Evolutionary conservation across 2,888 invertebrate genomes (phyloP).

Genomic region (Xiphydria camelus): DNA sequence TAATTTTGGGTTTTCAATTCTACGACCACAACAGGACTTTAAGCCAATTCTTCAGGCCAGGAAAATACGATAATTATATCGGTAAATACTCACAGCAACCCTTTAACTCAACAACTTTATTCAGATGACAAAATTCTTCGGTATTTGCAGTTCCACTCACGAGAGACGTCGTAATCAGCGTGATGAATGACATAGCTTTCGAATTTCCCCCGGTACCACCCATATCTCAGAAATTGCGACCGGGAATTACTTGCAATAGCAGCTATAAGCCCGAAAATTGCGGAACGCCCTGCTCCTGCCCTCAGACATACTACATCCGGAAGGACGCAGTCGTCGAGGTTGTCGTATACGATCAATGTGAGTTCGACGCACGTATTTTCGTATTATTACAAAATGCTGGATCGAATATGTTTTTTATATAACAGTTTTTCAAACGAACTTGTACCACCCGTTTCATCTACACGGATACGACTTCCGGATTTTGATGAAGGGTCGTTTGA

Average conservation of each 20-base stretch:
- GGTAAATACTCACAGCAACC: too few species aligned
- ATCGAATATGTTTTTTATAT: conserved; percentile 3
- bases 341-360: conserved; percentile 83
- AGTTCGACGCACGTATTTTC: conserved; percentile 24
- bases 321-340: conserved; percentile 83
- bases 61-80: too few species aligned
- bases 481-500: conserved; percentile 82
- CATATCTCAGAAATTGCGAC: conserved; percentile 77
- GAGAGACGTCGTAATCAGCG: neutral
- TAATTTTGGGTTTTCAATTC: conserved; percentile 79
- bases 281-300: conserved; percentile 82
- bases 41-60: conserved; percentile 76
- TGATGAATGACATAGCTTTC: conserved; percentile 80
- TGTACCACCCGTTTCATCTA: conserved; percentile 87
- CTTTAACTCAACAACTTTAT: too few species aligned
- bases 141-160: neutral
- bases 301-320: conserved; percentile 79
- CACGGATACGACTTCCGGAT: conserved; percentile 83
- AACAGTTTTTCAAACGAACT: conserved; percentile 80
- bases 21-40: conserved; percentile 64
- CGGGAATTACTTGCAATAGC: conserved; percentile 80
- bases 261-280: conserved; percentile 79
- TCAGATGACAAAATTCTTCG: conserved; percentile 34
- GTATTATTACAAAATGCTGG: neutral
- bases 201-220: conserved; percentile 77